These are phyloP conservation scores for Zoanthus solanderi DNA, from an alignment of 92 coral and sea anemone species.

Conservation along the genomic window DNA sequence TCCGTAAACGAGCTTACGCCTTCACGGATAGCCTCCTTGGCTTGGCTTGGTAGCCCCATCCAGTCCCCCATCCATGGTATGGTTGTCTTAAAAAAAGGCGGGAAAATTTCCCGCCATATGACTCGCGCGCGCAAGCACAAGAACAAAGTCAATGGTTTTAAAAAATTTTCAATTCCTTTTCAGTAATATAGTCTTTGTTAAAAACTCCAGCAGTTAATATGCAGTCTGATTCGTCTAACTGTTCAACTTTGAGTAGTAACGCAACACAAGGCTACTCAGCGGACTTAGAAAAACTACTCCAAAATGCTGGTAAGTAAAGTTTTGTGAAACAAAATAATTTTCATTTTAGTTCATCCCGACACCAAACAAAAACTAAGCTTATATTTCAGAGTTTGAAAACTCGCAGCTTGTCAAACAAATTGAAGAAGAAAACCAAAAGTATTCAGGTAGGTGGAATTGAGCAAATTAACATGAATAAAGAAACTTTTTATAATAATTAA, in stretches of 20 bases:
- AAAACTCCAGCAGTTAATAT: not conserved
- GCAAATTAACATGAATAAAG: not conserved
- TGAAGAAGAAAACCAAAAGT: conserved; percentile 83
- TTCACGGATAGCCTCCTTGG: too few relatives aligned
- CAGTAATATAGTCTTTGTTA: not conserved
- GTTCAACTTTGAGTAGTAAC: not conserved
- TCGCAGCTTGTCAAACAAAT: conserved; percentile 82
- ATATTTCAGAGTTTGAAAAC: conserved; percentile 86
- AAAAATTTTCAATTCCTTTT: not conserved
- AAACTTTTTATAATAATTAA: not conserved
- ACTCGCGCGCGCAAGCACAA: conserved; percentile 26
- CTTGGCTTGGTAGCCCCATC: too few relatives aligned
- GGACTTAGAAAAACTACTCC: conserved; percentile 88
- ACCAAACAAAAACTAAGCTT: not conserved
- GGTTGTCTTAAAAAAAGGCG: conserved; percentile 45
- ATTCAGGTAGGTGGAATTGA: conserved; percentile 68
- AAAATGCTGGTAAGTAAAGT: conserved; percentile 81
- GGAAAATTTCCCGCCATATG: conserved; percentile 66
- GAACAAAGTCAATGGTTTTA: not conserved
- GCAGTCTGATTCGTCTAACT: conserved; percentile 2
- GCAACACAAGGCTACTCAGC: conserved; percentile 65
- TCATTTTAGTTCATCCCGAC: not conserved
- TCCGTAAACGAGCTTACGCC: too few relatives aligned
- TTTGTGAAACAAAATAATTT: too few relatives aligned
- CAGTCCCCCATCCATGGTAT: too few relatives aligned